Evolutionary conservation across 2,797 vertebrate species (phyloP).

Genomic region (Enteromius mattozi): DNA sequence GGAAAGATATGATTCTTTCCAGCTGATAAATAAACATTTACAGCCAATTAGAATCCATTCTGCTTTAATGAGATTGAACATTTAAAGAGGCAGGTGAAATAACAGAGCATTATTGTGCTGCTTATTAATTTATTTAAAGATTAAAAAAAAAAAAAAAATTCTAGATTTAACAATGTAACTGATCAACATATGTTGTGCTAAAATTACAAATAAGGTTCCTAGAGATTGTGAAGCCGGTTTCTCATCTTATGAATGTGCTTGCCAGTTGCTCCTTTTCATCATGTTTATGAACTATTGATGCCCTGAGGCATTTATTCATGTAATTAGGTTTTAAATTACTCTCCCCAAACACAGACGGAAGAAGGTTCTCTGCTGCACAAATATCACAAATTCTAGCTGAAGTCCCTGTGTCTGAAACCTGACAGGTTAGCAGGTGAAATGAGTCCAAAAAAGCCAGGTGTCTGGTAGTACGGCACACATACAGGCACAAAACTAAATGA

Average conservation of each 20-base stretch:
- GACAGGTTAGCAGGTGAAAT: background rate
- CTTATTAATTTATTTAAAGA: background rate
- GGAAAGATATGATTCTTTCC: background rate
- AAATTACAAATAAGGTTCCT: background rate
- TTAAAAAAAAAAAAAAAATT: background rate
- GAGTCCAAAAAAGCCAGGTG: background rate
- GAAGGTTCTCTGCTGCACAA: constrained; percentile 49
- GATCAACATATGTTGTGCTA: background rate
- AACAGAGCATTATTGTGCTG: background rate
- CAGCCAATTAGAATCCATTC: background rate
- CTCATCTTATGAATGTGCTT: background rate
- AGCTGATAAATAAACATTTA: background rate
- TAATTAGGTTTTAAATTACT: constrained; percentile 76
- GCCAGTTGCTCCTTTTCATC: background rate
- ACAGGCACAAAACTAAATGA: constrained; percentile 7
- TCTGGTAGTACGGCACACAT: background rate
- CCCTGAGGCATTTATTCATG: constrained; percentile 53
- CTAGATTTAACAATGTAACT: background rate
- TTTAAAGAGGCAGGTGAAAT: background rate
- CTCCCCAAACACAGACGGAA: constrained; percentile 40
- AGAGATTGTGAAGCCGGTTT: background rate
- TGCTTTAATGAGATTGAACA: background rate
- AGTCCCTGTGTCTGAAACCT: background rate
- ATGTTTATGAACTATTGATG: constrained; percentile 33
- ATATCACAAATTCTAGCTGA: constrained; percentile 12